Evolutionary conservation across 2,797 vertebrate genomes (phyloP).

Genomic region (Pseudochirops cupreus): DNA sequence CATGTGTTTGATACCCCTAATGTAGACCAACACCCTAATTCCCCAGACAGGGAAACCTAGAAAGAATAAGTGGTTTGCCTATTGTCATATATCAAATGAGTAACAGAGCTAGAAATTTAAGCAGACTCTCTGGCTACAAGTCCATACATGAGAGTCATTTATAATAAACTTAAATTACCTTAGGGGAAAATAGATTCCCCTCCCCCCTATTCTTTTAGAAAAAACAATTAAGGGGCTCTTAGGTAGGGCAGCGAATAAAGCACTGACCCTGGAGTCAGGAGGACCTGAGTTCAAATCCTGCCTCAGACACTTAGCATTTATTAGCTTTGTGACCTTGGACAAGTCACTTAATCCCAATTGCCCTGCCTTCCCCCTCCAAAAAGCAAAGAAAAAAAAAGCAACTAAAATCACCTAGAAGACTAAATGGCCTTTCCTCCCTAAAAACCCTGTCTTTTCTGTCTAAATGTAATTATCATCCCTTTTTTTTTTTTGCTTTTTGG

Average conservation of each 20-base stretch:
- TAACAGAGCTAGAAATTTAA: neutral
- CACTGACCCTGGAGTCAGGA: no score
- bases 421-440: neutral
- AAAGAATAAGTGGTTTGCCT: neutral
- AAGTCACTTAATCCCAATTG: no score
- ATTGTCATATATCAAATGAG: neutral
- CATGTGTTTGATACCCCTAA: neutral
- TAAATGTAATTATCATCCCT: neutral
- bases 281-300: no score
- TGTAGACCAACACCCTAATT: neutral
- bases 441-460: neutral
- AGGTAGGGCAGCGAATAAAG: no score
- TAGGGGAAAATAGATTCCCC: neutral
- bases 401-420: neutral
- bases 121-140: neutral
- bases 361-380: no score
- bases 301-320: no score
- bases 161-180: neutral
- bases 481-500: no score
- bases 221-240: no score
- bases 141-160: neutral
- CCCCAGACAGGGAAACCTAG: neutral
- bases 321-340: no score
- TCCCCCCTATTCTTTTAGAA: neutral
- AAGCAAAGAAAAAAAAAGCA: neutral